Percentiles rank a stretch among this genome's conserved stretches.
These are phyloP conservation scores for Hetaerina americana DNA, from an alignment of 1,140 invertebrate genomes.

Conservation along the genomic window DNA sequence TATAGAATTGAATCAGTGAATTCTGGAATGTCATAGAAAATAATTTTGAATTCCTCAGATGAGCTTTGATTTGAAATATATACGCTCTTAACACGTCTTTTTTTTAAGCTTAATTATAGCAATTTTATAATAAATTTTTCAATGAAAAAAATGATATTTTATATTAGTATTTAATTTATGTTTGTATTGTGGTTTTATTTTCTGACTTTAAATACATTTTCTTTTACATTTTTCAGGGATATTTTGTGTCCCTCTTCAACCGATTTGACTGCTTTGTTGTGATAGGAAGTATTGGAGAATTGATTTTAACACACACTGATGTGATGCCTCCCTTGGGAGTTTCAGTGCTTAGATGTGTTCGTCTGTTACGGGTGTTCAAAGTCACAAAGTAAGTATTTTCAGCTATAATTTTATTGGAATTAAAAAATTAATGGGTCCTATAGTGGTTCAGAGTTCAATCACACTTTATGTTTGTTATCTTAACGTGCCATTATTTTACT, in stretches of 20 bases:
- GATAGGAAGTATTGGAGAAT: constrained; percentile 92
- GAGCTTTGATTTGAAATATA: too few relatives aligned
- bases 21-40: too few relatives aligned
- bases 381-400: constrained; percentile 65
- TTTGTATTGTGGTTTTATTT: constrained; percentile 3
- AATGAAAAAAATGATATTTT: constrained; percentile 7
- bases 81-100: not conserved
- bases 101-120: too few relatives aligned
- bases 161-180: constrained; percentile 4
- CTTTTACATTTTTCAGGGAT: constrained; percentile 48
- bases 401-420: not conserved
- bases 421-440: too few relatives aligned
- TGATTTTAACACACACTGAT: constrained; percentile 67
- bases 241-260: constrained; percentile 94
- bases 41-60: too few relatives aligned
- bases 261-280: constrained; percentile 96
- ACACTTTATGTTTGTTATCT: too few relatives aligned
- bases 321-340: constrained; percentile 85
- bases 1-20: too few relatives aligned
- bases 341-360: constrained; percentile 90
- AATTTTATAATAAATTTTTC: constrained; percentile 2
- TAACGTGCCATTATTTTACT: too few relatives aligned
- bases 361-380: constrained; percentile 94
- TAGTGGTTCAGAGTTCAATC: too few relatives aligned
- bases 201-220: constrained; percentile 6